Evolutionary conservation across 2,113 vertebrate genomes (phyloP).

Genomic region (Scatophagus argus): DNA sequence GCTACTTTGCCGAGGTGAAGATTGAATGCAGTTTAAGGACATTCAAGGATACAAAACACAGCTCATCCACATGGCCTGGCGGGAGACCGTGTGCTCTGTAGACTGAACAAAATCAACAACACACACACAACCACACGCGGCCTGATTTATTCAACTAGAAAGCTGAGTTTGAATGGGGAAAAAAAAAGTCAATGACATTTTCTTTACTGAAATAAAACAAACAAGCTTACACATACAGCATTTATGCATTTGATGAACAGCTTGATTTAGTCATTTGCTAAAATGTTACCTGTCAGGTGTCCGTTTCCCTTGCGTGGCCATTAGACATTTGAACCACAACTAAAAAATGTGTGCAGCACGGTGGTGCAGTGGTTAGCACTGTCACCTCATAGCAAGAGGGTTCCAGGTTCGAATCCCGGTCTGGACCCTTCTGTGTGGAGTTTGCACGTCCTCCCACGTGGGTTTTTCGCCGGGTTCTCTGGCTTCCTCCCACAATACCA

Average conservation of each 20-base stretch:
- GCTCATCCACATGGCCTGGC: not conserved
- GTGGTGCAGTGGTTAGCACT: no score
- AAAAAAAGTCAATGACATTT: not conserved
- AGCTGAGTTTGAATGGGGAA: not conserved
- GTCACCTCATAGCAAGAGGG: no score
- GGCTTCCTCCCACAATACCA: no score
- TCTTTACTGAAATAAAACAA: not conserved
- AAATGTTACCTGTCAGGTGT: not conserved
- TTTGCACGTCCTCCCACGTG: no score
- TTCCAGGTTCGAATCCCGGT: no score
- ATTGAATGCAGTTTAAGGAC: conserved; percentile 26
- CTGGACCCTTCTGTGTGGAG: no score
- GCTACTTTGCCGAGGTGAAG: conserved; percentile 14
- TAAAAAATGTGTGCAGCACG: conserved; percentile 20
- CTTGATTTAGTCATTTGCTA: not conserved
- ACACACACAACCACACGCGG: not conserved
- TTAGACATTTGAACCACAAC: conserved; percentile 20
- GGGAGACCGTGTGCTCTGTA: conserved; percentile 3
- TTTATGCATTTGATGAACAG: conserved; percentile 3
- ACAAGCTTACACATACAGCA: conserved; percentile 6
- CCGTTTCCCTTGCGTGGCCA: not conserved
- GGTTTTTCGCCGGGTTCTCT: no score
- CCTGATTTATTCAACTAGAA: not conserved
- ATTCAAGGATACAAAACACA: conserved; percentile 33
- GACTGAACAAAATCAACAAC: not conserved